Conservation (phyloP, 2,113 vertebrate species). For the Cettia cetti region DNA sequence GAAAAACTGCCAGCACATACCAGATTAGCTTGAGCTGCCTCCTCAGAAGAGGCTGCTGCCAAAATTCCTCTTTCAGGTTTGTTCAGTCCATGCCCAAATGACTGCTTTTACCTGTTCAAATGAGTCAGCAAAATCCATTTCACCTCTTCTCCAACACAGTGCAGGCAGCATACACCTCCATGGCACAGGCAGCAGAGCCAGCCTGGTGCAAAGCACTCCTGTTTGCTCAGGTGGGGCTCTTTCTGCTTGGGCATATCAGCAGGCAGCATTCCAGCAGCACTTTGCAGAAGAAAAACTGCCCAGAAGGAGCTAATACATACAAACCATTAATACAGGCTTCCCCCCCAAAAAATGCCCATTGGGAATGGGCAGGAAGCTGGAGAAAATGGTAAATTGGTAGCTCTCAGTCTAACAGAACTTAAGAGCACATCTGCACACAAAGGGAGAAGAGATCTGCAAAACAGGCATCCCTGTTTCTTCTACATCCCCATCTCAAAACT, state of each 20-base stretch:
- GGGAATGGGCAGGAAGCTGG: not conserved
- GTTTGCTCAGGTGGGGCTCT: not conserved
- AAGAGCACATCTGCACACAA: not conserved
- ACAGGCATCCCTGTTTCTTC: not conserved
- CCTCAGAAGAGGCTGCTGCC: not conserved
- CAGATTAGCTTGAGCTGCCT: not conserved
- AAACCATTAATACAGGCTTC: not conserved
- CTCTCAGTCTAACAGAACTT: not conserved
- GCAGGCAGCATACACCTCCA: rapidly evolving
- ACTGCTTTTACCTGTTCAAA: not conserved
- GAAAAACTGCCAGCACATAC: not conserved
- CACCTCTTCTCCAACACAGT: not conserved
- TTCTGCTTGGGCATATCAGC: not conserved
- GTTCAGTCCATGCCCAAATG: not conserved
- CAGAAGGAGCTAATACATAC: not conserved
- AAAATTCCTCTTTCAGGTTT: not conserved
- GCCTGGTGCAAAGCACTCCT: not conserved
- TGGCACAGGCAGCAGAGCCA: not conserved
- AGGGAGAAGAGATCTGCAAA: not conserved
- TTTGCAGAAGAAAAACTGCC: not conserved
- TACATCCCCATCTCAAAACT: not conserved
- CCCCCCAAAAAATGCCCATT: rapidly evolving
- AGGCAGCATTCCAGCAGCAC: not conserved
- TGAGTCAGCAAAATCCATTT: not conserved
- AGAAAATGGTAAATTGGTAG: not conserved